Conservation (phyloP, 2,888 invertebrate species). For the Sympetrum striolatum region DNA sequence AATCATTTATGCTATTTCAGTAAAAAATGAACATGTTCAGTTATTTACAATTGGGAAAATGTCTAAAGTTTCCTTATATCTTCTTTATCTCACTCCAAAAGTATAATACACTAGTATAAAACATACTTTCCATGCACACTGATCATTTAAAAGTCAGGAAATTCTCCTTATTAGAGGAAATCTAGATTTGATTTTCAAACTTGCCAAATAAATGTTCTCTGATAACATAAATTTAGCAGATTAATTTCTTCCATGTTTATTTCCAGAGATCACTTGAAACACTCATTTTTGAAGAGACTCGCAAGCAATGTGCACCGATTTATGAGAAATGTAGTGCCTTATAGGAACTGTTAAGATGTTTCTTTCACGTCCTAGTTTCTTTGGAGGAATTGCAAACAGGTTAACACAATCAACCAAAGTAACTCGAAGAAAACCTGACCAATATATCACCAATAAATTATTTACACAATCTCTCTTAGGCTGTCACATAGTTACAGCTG, state of each 20-base stretch:
- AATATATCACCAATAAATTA: neutral
- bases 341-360: slow-evolving; percentile 22
- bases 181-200: neutral
- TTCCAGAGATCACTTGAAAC: neutral
- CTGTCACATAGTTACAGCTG: neutral
- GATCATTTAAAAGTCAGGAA: too few relatives aligned
- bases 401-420: neutral
- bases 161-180: too few relatives aligned
- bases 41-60: too few relatives aligned
- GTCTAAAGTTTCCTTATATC: neutral
- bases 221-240: neutral
- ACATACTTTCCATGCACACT: too few relatives aligned
- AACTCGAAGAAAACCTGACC: neutral
- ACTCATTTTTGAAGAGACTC: neutral
- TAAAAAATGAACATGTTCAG: too few relatives aligned
- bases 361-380: neutral
- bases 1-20: too few relatives aligned
- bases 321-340: neutral
- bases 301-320: neutral
- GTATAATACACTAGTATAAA: neutral
- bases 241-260: neutral
- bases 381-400: neutral
- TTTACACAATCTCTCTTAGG: neutral
- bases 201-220: neutral
- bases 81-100: neutral